These are phyloP conservation scores for Erebia palarica DNA, from an alignment of 2,888 invertebrate genomes.

Conservation along the genomic window DNA sequence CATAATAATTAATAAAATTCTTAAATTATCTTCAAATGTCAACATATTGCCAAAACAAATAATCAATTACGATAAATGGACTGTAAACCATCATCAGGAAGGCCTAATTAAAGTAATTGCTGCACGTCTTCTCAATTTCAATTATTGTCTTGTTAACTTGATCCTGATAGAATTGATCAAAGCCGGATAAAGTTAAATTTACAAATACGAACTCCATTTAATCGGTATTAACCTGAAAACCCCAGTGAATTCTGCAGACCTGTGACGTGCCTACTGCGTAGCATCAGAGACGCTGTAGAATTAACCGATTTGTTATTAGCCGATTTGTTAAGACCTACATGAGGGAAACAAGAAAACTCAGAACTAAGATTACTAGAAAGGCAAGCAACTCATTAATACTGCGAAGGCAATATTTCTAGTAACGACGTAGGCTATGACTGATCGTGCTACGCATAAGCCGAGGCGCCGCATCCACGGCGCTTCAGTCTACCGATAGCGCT, in stretches of 20 bases:
- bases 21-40: no score
- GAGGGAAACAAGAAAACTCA: constrained; percentile 50
- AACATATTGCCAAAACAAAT: neutral
- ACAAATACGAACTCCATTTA: constrained; percentile 5
- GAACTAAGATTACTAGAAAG: constrained; percentile 48
- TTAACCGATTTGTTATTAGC: constrained; percentile 2
- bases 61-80: neutral
- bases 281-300: neutral
- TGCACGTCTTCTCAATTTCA: constrained; percentile 19
- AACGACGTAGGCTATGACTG: constrained; percentile 46
- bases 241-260: neutral
- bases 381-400: constrained; percentile 52
- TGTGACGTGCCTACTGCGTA: neutral
- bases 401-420: constrained; percentile 60
- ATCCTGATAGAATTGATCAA: constrained; percentile 28
- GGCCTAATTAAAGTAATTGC: constrained; percentile 14
- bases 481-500: constrained; percentile 72
- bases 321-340: neutral
- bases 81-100: constrained; percentile 1
- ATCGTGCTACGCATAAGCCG: constrained; percentile 45
- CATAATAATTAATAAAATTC: no score
- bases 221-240: constrained; percentile 17
- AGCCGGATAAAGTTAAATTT: constrained; percentile 6
- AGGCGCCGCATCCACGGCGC: constrained; percentile 42
- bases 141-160: constrained; percentile 3